Conservation (phyloP, 2,797 vertebrate genomes). For the Hydrolagus colliei region DNA sequence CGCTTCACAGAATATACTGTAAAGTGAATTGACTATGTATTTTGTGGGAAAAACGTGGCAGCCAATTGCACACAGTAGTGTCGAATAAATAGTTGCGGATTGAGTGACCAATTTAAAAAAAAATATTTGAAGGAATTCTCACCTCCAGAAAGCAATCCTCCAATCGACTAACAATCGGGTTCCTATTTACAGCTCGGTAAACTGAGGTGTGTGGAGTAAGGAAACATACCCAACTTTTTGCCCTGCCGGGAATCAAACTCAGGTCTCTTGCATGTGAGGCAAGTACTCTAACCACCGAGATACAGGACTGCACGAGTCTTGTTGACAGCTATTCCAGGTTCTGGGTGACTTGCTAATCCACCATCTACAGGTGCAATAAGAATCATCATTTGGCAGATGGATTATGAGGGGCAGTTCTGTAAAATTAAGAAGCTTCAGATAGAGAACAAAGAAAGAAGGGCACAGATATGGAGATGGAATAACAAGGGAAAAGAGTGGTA, state of each 20-base stretch:
- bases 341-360: not conserved
- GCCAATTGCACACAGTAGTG: too few relatives aligned
- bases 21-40: too few relatives aligned
- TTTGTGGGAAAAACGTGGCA: too few relatives aligned
- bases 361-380: not conserved
- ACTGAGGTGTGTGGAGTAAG: not conserved
- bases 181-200: not conserved
- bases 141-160: too few relatives aligned
- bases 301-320: not conserved
- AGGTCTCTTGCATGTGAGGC: not conserved
- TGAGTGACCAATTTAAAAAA: too few relatives aligned
- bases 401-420: not conserved
- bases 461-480: not conserved
- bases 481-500: not conserved
- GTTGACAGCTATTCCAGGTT: not conserved
- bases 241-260: not conserved
- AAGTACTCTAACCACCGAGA: not conserved
- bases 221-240: too few relatives aligned
- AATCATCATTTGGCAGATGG: not conserved
- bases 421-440: not conserved
- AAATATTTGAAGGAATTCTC: too few relatives aligned
- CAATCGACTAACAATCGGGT: too few relatives aligned
- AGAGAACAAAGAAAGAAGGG: not conserved
- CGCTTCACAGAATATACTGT: too few relatives aligned
- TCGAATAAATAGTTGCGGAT: too few relatives aligned